These are phyloP conservation scores for Heliconius nattereri DNA, from an alignment of 1,140 invertebrate genomes.

Conservation along the genomic window DNA sequence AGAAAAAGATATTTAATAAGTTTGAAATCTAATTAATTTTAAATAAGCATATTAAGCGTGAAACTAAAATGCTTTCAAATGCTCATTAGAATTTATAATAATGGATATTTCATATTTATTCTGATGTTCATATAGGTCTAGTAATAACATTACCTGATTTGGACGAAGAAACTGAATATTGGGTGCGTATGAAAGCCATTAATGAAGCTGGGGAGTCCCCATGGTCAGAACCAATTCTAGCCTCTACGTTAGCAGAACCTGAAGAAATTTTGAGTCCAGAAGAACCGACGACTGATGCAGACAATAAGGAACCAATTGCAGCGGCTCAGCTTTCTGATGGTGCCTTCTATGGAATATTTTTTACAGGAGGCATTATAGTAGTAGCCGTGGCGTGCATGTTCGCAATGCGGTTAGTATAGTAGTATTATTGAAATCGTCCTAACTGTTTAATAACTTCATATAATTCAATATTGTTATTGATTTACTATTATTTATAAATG, in stretches of 20 bases:
- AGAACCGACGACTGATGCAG: slow-evolving; percentile 15
- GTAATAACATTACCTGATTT: slow-evolving; percentile 43
- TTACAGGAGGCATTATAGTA: slow-evolving; percentile 56
- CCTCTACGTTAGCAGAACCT: slow-evolving; percentile 35
- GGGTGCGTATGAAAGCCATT: slow-evolving; percentile 46
- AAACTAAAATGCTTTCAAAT: no score
- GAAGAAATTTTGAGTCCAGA: slow-evolving; percentile 35
- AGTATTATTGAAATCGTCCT: slow-evolving; percentile 6
- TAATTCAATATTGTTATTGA: neutral
- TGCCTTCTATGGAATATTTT: slow-evolving; percentile 65
- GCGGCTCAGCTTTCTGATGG: slow-evolving; percentile 38
- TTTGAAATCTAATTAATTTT: no score
- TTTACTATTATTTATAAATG: neutral
- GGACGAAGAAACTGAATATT: slow-evolving; percentile 51
- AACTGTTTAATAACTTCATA: neutral
- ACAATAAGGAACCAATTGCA: slow-evolving; percentile 33
- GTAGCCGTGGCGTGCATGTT: slow-evolving; percentile 57
- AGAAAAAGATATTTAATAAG: no score
- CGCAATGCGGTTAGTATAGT: slow-evolving; percentile 58
- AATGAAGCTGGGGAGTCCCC: slow-evolving; percentile 54
- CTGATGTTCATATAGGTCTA: slow-evolving; percentile 36
- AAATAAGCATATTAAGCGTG: no score
- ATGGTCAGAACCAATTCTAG: slow-evolving; percentile 49
- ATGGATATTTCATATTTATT: neutral
- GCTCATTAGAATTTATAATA: no score